These are phyloP conservation scores for Caenorhabditis doughertyi DNA, from an alignment of 2,888 invertebrate species.

Conservation along the genomic window DNA sequence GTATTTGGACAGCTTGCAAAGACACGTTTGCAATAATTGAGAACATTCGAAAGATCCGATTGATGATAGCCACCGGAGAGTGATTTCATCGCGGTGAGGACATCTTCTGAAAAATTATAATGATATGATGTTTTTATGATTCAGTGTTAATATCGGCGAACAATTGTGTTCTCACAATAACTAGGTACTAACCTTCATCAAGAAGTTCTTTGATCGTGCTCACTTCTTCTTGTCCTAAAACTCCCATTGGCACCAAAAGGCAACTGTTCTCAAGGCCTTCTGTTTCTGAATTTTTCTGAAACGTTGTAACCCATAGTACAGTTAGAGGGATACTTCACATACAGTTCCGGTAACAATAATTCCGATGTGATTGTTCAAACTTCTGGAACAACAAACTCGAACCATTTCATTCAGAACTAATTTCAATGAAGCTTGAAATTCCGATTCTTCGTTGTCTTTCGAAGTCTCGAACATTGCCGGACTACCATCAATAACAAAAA, in stretches of 20 bases:
- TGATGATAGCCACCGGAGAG: constrained; percentile 30
- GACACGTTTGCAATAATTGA: constrained; percentile 58
- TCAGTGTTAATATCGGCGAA: too few relatives aligned
- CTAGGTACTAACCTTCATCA: constrained; percentile 56
- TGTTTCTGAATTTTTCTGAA: constrained; percentile 34
- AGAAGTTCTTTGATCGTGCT: constrained; percentile 53
- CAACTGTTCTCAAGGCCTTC: constrained; percentile 50
- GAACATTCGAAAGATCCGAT: constrained; percentile 48
- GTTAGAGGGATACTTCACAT: too few relatives aligned
- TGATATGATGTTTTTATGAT: background rate
- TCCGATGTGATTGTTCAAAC: constrained; percentile 69
- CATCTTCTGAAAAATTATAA: constrained; percentile 45
- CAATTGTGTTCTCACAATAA: background rate
- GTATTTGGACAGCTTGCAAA: constrained; percentile 59
- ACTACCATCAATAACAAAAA: constrained; percentile 65
- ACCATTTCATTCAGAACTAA: constrained; percentile 59
- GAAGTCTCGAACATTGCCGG: constrained; percentile 58
- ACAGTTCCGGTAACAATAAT: constrained; percentile 72
- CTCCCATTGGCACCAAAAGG: constrained; percentile 56
- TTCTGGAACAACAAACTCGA: constrained; percentile 62
- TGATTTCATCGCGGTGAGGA: background rate
- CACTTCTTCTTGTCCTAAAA: constrained; percentile 65
- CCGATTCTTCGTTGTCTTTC: constrained; percentile 26
- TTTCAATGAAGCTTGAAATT: constrained; percentile 38
- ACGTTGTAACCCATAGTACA: too few relatives aligned